Conservation (phyloP, 2,888 invertebrate species). For the Diaprepes abbreviatus region DNA sequence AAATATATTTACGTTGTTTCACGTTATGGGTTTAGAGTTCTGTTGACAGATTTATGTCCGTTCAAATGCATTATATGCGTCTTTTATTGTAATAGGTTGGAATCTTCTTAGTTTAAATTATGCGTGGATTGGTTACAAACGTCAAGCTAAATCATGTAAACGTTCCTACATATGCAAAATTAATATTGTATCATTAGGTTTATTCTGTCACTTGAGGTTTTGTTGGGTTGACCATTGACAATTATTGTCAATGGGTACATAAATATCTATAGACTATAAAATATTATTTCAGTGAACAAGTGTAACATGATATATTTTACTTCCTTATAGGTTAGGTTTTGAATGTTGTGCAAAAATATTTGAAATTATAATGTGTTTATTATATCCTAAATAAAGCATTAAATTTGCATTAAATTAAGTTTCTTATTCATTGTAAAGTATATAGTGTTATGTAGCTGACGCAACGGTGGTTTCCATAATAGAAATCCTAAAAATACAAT, state of each 20-base stretch:
- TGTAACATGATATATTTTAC: not conserved
- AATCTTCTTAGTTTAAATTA: slow-evolving; percentile 24
- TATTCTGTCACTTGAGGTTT: slow-evolving; percentile 12
- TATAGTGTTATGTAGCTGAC: too few species aligned
- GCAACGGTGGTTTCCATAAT: too few species aligned
- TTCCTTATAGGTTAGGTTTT: not conserved
- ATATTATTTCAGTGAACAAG: not conserved
- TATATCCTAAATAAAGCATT: slow-evolving; percentile 5
- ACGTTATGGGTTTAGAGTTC: slow-evolving; percentile 11
- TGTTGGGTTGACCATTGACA: not conserved
- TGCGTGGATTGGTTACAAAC: slow-evolving; percentile 24
- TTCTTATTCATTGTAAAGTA: not conserved
- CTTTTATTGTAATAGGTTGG: slow-evolving; percentile 26
- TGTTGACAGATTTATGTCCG: slow-evolving; percentile 23
- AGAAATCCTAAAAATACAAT: too few species aligned
- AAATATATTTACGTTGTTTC: slow-evolving; percentile 20
- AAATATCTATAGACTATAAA: not conserved
- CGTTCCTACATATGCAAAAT: slow-evolving; percentile 10
- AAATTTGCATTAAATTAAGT: slow-evolving; percentile 6
- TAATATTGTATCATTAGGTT: slow-evolving; percentile 20
- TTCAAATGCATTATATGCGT: slow-evolving; percentile 24
- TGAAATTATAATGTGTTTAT: not conserved
- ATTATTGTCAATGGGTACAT: slow-evolving; percentile 1
- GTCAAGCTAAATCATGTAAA: slow-evolving; percentile 21
- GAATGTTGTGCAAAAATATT: not conserved